Evolutionary conservation across 2,113 vertebrate genomes (phyloP).

Genomic region (Oxyura jamaicensis): DNA sequence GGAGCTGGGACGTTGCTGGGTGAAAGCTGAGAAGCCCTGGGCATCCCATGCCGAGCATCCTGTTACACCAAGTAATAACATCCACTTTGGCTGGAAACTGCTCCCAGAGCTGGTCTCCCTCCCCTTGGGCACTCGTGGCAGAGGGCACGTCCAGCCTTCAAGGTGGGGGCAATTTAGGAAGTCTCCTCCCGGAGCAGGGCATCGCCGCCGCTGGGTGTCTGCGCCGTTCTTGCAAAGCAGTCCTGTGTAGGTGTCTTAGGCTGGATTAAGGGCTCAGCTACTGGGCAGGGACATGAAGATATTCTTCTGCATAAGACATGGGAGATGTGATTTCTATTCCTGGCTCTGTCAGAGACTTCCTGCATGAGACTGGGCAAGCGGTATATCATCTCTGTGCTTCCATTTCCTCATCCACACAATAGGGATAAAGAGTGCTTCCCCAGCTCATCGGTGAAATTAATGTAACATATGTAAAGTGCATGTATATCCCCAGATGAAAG

Average conservation of each 20-base stretch:
- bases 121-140: not conserved
- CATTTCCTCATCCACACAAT: conserved; percentile 68
- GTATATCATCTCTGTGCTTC: conserved; percentile 48
- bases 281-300: conserved; percentile 54
- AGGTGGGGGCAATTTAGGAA: not conserved
- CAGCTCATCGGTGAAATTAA: conserved; percentile 69
- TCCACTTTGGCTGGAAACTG: conserved; percentile 30
- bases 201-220: not conserved
- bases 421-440: conserved; percentile 68
- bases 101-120: not conserved
- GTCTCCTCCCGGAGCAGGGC: not conserved
- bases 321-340: conserved; percentile 67
- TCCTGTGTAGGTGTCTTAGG: conserved; percentile 58
- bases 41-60: conserved; percentile 17
- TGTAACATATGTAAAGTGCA: conserved; percentile 73
- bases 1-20: not conserved
- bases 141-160: not conserved
- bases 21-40: conserved; percentile 67
- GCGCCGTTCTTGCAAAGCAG: not conserved
- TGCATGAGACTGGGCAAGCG: conserved; percentile 48
- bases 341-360: conserved; percentile 69
- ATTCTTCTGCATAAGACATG: conserved; percentile 64
- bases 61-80: conserved; percentile 63
- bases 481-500: conserved; percentile 73
- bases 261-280: conserved; percentile 64